Conservation (phyloP, 2,113 vertebrate species). For the Paramisgurnus dabryanus region DNA sequence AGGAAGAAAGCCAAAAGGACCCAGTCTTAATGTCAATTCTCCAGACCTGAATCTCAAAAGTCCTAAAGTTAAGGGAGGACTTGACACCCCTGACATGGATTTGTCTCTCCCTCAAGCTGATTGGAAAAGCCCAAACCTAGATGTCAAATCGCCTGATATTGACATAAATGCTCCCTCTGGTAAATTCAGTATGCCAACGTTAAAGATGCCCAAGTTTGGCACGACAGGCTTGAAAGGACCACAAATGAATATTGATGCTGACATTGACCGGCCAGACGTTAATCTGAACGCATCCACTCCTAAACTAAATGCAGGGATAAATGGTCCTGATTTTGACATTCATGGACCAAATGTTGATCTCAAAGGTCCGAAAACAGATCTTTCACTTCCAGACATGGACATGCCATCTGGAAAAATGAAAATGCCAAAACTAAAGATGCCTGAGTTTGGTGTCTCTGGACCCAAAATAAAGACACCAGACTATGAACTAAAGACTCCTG, state of each 20-base stretch:
- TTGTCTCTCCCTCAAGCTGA: conserved; percentile 51
- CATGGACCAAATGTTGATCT: too few relatives aligned
- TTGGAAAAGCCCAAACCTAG: conserved; percentile 53
- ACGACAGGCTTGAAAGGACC: too few relatives aligned
- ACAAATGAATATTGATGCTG: conserved; percentile 3
- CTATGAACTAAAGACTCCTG: conserved; percentile 7
- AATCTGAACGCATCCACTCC: conserved; percentile 40
- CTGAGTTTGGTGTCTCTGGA: conserved; percentile 52
- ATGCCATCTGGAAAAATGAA: conserved; percentile 53
- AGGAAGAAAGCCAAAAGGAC: conserved; percentile 52
- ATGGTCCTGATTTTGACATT: conserved; percentile 33
- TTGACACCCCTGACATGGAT: conserved; percentile 55
- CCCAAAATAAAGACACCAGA: background rate
- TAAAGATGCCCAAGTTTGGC: too few relatives aligned
- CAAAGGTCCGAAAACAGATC: too few relatives aligned
- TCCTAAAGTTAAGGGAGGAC: conserved; percentile 62
- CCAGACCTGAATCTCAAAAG: conserved; percentile 51
- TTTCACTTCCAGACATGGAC: too few relatives aligned
- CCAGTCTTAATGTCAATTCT: conserved; percentile 51
- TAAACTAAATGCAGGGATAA: conserved; percentile 51
- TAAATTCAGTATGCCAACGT: too few relatives aligned
- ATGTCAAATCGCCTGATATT: conserved; percentile 53
- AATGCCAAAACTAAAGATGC: conserved; percentile 63
- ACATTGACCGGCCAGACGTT: conserved; percentile 32
- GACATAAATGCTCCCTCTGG: too few relatives aligned